These are phyloP conservation scores for Cryptotermes secundus DNA, from an alignment of 1,140 invertebrate genomes.

Conservation along the genomic window DNA sequence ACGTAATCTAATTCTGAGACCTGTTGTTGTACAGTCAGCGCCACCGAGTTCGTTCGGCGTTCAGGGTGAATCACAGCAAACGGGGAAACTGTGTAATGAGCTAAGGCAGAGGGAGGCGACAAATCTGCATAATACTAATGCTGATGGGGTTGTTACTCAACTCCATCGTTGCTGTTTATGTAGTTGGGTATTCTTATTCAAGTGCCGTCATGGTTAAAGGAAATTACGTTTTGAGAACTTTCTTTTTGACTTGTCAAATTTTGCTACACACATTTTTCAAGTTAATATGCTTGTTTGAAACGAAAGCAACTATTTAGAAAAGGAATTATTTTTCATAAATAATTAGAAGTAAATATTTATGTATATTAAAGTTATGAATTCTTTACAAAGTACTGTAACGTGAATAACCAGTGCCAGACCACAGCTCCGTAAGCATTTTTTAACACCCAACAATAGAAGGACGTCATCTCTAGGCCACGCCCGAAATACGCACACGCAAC, in stretches of 20 bases:
- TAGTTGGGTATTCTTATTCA: neutral
- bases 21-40: neutral
- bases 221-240: neutral
- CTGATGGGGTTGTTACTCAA: neutral
- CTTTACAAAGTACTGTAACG: too few relatives aligned
- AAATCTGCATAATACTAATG: neutral
- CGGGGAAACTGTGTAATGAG: neutral
- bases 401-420: too few relatives aligned
- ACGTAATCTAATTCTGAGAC: neutral
- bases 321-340: too few relatives aligned
- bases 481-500: too few relatives aligned
- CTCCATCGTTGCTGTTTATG: neutral
- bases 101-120: neutral
- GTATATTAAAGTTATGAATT: too few relatives aligned
- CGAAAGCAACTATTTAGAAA: too few relatives aligned
- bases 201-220: neutral
- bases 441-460: too few relatives aligned
- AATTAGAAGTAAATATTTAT: too few relatives aligned
- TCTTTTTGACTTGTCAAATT: neutral
- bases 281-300: too few relatives aligned
- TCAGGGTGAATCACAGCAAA: neutral
- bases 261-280: neutral
- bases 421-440: too few relatives aligned
- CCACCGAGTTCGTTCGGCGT: neutral
- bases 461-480: too few relatives aligned